phyloP scores from a whole-genome alignment of 2,888 invertebrate species.

The Xanthorhoe spadicearia region DNA sequence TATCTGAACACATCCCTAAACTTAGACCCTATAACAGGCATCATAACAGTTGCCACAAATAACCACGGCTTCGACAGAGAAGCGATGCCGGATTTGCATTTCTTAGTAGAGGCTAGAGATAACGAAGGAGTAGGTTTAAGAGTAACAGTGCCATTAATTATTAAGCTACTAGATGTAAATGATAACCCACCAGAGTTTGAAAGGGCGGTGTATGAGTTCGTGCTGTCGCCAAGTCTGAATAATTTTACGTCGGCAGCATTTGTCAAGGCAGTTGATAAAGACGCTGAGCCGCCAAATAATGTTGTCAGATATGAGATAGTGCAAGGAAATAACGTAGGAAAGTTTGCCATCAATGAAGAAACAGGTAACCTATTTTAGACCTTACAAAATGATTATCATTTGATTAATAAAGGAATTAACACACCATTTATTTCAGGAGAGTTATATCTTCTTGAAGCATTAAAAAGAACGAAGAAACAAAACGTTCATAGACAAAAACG shows the following conservation, averaged over 20 bases:
- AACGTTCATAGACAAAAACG: slow-evolving; percentile 77
- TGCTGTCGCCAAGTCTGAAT: slow-evolving; percentile 89
- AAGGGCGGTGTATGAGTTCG: slow-evolving; percentile 91
- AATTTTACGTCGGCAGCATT: slow-evolving; percentile 91
- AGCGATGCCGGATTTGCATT: slow-evolving; percentile 89
- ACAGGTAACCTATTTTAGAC: slow-evolving; percentile 81
- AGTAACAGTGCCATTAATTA: slow-evolving; percentile 89
- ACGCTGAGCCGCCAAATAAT: slow-evolving; percentile 94
- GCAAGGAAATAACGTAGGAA: slow-evolving; percentile 90
- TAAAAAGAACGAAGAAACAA: slow-evolving; percentile 75
- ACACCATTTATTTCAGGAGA: slow-evolving; percentile 78
- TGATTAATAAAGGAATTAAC: neutral
- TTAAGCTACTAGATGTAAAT: slow-evolving; percentile 92
- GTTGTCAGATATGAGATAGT: slow-evolving; percentile 93
- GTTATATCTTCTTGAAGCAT: slow-evolving; percentile 85
- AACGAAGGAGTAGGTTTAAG: slow-evolving; percentile 92
- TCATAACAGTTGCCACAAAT: slow-evolving; percentile 91
- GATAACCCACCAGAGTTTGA: slow-evolving; percentile 95
- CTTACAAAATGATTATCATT: no score
- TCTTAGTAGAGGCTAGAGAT: slow-evolving; percentile 95
- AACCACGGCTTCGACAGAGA: slow-evolving; percentile 93
- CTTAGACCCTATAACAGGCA: slow-evolving; percentile 91
- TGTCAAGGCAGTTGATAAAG: slow-evolving; percentile 93
- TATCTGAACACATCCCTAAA: slow-evolving; percentile 91
- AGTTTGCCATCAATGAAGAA: slow-evolving; percentile 89